Conservation (phyloP, 2,888 invertebrate genomes). For the Mactromeris polynyma region DNA sequence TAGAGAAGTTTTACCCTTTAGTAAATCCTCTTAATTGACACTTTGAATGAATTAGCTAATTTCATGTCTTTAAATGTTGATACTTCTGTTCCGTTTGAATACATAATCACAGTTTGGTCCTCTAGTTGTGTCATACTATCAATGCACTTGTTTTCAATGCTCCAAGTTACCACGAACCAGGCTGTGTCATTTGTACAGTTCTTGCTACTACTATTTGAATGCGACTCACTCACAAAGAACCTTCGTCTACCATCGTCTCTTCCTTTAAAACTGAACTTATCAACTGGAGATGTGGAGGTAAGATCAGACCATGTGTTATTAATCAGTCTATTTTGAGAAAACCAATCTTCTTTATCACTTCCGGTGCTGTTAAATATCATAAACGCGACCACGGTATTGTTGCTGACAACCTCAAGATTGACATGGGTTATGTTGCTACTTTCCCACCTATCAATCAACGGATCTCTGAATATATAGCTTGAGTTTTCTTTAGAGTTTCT, state of each 20-base stretch:
- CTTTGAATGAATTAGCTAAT: background rate
- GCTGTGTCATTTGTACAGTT: background rate
- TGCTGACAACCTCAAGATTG: background rate
- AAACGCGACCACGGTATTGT: background rate
- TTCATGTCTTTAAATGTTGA: background rate
- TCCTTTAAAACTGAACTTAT: background rate
- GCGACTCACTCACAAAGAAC: background rate
- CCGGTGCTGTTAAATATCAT: conserved; percentile 10
- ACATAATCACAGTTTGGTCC: background rate
- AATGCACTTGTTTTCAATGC: background rate
- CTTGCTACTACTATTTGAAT: background rate
- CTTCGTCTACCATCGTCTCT: background rate
- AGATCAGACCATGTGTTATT: conserved; percentile 6
- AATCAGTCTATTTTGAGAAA: background rate
- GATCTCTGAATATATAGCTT: background rate
- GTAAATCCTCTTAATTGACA: background rate
- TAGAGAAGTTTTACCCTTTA: background rate
- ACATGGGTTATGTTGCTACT: background rate
- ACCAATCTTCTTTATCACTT: background rate
- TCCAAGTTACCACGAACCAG: background rate
- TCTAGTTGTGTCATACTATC: background rate
- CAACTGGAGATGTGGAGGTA: background rate
- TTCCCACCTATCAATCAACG: background rate
- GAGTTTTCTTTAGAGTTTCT: background rate
- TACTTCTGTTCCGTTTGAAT: background rate